phyloP scores from a whole-genome alignment of 2,888 invertebrate genomes.

The Siphonodentalium dalli region DNA sequence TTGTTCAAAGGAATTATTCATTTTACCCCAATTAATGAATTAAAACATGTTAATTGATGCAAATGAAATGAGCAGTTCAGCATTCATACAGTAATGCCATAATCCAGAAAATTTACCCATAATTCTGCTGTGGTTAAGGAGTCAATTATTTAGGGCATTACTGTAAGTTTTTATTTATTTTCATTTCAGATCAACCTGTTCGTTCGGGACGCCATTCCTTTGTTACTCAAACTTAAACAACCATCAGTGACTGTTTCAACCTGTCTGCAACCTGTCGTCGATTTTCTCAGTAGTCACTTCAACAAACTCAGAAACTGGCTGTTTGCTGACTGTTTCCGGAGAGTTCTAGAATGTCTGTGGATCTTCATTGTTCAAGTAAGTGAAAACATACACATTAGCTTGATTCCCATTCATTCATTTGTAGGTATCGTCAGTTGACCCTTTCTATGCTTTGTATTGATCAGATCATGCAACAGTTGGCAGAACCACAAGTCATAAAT shows the following conservation, averaged over 20 bases:
- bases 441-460: too few species aligned
- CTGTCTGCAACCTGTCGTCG: conserved; percentile 42
- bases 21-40: too few species aligned
- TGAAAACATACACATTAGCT: neutral
- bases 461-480: too few species aligned
- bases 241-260: conserved; percentile 29
- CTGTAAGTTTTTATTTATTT: neutral
- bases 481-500: too few species aligned
- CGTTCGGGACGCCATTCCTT: conserved; percentile 43
- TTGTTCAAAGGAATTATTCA: too few species aligned
- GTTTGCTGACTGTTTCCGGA: conserved; percentile 38
- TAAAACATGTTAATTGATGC: too few species aligned
- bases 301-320: conserved; percentile 44
- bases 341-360: conserved; percentile 50
- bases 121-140: too few species aligned
- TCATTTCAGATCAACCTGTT: conserved; percentile 50
- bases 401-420: neutral
- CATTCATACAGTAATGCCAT: too few species aligned
- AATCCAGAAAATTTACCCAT: too few species aligned
- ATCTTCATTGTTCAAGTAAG: conserved; percentile 52
- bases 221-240: conserved; percentile 36
- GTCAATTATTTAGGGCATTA: neutral
- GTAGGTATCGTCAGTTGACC: neutral
- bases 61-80: too few species aligned
- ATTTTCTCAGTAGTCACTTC: conserved; percentile 45